These are phyloP conservation scores for Sebastes hubbsi DNA, from an alignment of 2,797 vertebrate genomes.

Conservation along the genomic window DNA sequence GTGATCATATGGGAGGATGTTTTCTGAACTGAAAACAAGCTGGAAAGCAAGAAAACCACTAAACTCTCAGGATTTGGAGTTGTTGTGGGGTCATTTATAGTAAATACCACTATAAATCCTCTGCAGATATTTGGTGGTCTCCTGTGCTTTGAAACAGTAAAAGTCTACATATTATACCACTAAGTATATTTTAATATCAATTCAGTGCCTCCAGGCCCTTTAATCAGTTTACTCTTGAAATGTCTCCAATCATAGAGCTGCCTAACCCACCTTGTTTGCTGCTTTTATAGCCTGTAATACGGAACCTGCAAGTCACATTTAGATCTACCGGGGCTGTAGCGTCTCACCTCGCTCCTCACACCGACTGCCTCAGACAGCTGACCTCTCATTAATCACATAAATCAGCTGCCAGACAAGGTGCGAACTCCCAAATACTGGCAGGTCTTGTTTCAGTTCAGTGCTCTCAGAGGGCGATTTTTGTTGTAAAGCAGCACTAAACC, in stretches of 20 bases:
- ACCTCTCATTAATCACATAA: conserved; percentile 58
- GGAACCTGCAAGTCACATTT: neutral
- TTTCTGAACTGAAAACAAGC: neutral
- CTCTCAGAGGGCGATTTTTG: neutral
- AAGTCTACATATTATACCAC: neutral
- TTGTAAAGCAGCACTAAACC: conserved; percentile 12
- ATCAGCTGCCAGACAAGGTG: conserved; percentile 28
- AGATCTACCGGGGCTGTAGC: neutral
- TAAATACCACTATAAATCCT: conserved; percentile 6
- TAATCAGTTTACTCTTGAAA: conserved; percentile 7
- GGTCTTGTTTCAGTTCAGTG: conserved; percentile 23
- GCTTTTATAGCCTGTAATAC: conserved; percentile 5
- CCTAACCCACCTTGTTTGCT: conserved; percentile 1
- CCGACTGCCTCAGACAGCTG: conserved; percentile 5
- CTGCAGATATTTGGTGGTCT: neutral
- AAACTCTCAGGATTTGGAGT: neutral
- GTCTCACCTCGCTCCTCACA: neutral
- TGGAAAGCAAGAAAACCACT: neutral
- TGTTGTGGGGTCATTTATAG: neutral
- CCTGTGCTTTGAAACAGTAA: neutral
- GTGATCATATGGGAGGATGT: neutral
- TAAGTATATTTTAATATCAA: neutral
- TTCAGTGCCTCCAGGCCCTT: neutral
- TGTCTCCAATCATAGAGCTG: neutral
- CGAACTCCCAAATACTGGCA: conserved; percentile 2